A percentile compares a stretch with the other conserved stretches of the same genome.
phyloP scores from a whole-genome alignment of 2,113 vertebrate genomes.

The Lepisosteus oculatus region DNA sequence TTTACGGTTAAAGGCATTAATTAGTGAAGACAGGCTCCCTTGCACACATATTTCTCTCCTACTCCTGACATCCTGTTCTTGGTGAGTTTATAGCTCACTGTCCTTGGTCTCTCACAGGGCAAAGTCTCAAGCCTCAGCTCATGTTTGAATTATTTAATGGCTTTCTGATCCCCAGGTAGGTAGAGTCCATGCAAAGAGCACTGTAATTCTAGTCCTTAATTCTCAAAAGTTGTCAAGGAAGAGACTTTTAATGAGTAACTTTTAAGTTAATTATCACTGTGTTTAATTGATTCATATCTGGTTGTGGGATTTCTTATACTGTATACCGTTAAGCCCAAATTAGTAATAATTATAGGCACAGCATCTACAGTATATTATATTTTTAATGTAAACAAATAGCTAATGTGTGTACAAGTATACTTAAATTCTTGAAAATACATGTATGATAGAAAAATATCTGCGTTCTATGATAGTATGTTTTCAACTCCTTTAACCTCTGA shows the following conservation, averaged over 20 bases:
- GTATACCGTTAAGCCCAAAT: constrained; percentile 10
- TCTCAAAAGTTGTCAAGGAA: constrained; percentile 12
- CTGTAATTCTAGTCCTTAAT: constrained; percentile 12
- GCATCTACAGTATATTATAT: neutral
- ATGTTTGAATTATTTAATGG: constrained; percentile 41
- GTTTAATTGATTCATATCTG: constrained; percentile 2
- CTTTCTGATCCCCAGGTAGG: constrained; percentile 14
- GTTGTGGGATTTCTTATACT: constrained; percentile 7
- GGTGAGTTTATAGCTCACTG: neutral
- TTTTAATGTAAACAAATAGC: no score
- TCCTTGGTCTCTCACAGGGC: constrained; percentile 14
- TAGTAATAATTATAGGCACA: neutral
- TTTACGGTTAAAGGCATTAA: neutral
- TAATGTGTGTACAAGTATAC: no score
- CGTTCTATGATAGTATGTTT: no score
- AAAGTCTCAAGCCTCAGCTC: constrained; percentile 11
- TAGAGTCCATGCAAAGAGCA: constrained; percentile 14
- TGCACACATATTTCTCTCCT: neutral
- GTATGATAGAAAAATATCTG: no score
- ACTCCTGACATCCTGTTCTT: neutral
- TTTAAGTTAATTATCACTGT: constrained; percentile 11
- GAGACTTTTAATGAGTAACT: neutral
- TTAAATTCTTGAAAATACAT: no score
- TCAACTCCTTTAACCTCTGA: no score
- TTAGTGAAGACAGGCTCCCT: neutral